Evolutionary conservation across 2,888 invertebrate genomes (phyloP).

Genomic region (Suillia variegata): DNA sequence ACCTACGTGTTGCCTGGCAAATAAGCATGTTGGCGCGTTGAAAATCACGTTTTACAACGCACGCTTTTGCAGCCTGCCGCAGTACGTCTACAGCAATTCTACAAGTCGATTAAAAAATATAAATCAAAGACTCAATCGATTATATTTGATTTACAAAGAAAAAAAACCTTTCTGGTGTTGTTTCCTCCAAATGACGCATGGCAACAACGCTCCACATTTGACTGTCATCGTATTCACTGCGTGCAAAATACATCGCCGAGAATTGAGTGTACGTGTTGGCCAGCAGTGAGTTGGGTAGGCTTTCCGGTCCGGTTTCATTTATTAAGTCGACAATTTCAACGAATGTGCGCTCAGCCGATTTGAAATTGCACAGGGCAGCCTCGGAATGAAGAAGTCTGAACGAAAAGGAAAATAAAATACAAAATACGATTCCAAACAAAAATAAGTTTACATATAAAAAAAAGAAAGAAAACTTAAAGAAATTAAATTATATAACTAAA

Average conservation of each 20-base stretch:
- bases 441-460: conserved; percentile 1
- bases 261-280: conserved; percentile 83
- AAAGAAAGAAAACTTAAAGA: conserved; percentile 11
- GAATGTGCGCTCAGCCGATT: conserved; percentile 76
- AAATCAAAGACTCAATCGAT: no score
- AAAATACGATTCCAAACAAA: background rate
- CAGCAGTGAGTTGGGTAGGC: conserved; percentile 62
- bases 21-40: conserved; percentile 80
- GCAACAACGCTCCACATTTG: conserved; percentile 81
- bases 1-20: conserved; percentile 74
- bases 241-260: conserved; percentile 80
- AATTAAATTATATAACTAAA: no score
- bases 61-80: conserved; percentile 85
- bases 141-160: no score
- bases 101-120: background rate
- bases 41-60: conserved; percentile 87
- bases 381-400: conserved; percentile 82
- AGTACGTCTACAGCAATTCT: conserved; percentile 81
- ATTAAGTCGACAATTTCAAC: conserved; percentile 66
- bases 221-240: conserved; percentile 84
- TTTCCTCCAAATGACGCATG: conserved; percentile 69
- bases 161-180: conserved; percentile 67
- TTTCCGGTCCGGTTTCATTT: conserved; percentile 60
- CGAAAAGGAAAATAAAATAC: conserved; percentile 34
- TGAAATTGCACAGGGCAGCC: conserved; percentile 80